Percentiles rank a stretch among this genome's conserved stretches.
Conservation (phyloP, 2,113 vertebrate genomes). For the Etheostoma cragini region DNA sequence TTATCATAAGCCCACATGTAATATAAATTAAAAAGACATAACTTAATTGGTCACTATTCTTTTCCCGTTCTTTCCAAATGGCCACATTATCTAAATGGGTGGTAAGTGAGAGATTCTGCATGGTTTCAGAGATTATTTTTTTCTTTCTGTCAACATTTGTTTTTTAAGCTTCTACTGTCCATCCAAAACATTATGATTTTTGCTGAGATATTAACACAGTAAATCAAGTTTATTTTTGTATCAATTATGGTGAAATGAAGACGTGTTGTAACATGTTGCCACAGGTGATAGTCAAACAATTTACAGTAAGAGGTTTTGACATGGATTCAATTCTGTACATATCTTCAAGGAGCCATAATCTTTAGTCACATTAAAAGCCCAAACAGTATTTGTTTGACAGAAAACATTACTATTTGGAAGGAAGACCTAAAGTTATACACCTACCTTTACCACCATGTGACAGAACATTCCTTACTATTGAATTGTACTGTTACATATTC, state of each 20-base stretch:
- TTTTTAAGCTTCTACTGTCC: conserved; percentile 81
- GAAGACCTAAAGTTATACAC: not conserved
- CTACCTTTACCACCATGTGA: not conserved
- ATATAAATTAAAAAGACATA: conserved; percentile 27
- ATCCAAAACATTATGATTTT: conserved; percentile 86
- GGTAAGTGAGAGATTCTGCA: conserved; percentile 98
- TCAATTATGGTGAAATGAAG: conserved; percentile 7
- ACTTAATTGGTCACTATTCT: conserved; percentile 92
- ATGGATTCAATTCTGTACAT: not conserved
- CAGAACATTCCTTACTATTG: not conserved
- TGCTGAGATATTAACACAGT: conserved; percentile 41
- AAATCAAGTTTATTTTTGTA: conserved; percentile 4
- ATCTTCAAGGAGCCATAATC: not conserved
- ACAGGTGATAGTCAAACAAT: not conserved
- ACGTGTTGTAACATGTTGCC: not conserved
- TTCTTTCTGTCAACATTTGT: conserved; percentile 75
- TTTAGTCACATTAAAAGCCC: not conserved
- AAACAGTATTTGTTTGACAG: not conserved
- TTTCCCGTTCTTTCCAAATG: conserved; percentile 89
- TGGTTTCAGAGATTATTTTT: conserved; percentile 91
- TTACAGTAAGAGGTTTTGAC: not conserved
- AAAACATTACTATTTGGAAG: too few relatives aligned
- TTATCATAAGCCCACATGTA: conserved; percentile 6
- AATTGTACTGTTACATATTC: not conserved
- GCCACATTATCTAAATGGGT: conserved; percentile 95